Base-by-base conservation (phyloP, 2,888 invertebrate species). In the Arctia plantaginis region DNA sequence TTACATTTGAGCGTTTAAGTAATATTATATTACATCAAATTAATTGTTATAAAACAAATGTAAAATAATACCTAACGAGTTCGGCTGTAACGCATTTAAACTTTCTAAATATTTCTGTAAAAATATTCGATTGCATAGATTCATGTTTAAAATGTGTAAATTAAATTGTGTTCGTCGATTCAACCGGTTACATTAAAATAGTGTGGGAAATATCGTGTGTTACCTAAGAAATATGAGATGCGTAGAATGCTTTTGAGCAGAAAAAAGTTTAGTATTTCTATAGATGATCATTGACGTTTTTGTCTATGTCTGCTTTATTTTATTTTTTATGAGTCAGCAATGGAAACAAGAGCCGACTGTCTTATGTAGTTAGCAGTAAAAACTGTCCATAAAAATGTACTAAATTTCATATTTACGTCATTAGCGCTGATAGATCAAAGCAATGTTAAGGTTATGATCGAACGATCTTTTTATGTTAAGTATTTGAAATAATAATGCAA, bases 181-280 rank as follows among this genome's bases (percentile, higher is more conserved):
- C 44, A 51, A 74, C 77, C 66, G 66, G 82, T 84, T 77, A 67
- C 69, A 59, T 66, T 70, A 72, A 66, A 68, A 75, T 76, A 72
- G 33, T 75, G 78, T 82, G 84, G 77, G 84, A 82, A 84, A 64
- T 41, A 41, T 44, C n/a, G 64, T 7, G 3, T 33, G n/a, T 73
- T 76, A 76, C 71, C 55, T 67, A 70, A 66, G 55, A 47, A 62
- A 76, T 75, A 62, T 10, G 39, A 71, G 64, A 47, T 62, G 55
- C 41, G 41, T 70, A 69, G 44, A 73, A 47, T 72, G 55, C 62
- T 55, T 55, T 51, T 66, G 55, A 39, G 55, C 15, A 27, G 27
- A 33, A 20, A 66, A 59, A 30, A 59, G 30, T 30, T 18, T 62
- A 0, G 30, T 30, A 30, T 30, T 62, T 30, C 15, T 30, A 18